phyloP scores from a whole-genome alignment of 2,888 invertebrate genomes.

The Nomada ruficornis region DNA sequence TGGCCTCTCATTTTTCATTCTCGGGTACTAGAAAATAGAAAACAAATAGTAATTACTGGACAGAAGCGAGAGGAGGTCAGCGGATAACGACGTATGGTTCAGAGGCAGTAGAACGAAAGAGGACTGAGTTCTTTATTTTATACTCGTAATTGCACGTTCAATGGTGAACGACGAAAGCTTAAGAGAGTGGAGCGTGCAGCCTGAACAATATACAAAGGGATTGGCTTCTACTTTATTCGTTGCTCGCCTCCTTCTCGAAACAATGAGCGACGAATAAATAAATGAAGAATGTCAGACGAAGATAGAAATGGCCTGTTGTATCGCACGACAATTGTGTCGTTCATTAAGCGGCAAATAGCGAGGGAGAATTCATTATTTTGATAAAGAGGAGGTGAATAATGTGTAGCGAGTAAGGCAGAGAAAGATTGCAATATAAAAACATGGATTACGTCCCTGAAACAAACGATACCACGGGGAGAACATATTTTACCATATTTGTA shows the following conservation, averaged over 20 bases:
- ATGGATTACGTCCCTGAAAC: background rate
- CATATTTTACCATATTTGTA: background rate
- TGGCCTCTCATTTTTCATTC: no score
- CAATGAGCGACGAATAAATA: slow-evolving; percentile 45
- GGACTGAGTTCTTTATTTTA: background rate
- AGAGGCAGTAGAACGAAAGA: background rate
- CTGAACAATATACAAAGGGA: slow-evolving; percentile 28
- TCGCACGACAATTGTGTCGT: slow-evolving; percentile 18
- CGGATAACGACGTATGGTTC: slow-evolving; percentile 12
- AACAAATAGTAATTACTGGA: background rate
- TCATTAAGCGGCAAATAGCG: slow-evolving; percentile 38
- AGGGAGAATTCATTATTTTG: background rate
- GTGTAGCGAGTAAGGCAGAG: background rate
- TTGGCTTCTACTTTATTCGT: slow-evolving; percentile 40
- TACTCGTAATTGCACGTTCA: slow-evolving; percentile 27
- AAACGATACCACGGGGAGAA: background rate
- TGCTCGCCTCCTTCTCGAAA: background rate
- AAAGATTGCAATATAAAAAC: background rate
- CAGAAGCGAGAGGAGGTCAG: background rate
- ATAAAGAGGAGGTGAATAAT: background rate
- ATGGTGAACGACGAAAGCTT: slow-evolving; percentile 5
- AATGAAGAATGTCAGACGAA: slow-evolving; percentile 26
- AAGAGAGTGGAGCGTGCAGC: slow-evolving; percentile 7
- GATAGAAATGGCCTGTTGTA: slow-evolving; percentile 29
- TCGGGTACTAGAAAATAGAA: background rate